These are phyloP conservation scores for Helicoverpa zea DNA, from an alignment of 1,140 invertebrate species.

Conservation along the genomic window DNA sequence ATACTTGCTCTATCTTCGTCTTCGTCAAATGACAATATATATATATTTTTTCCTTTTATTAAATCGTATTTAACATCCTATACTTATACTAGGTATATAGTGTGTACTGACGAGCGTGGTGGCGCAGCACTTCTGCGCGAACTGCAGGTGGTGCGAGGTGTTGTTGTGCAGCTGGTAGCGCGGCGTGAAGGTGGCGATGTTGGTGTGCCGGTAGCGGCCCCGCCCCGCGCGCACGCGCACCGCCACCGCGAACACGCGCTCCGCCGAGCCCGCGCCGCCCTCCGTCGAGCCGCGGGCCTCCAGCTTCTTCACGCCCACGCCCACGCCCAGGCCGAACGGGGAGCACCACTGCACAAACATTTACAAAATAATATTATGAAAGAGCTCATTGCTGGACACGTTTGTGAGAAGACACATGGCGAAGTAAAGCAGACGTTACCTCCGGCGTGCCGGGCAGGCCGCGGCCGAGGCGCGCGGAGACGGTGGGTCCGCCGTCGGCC, in stretches of 20 bases:
- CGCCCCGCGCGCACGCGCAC: slow-evolving; percentile 95
- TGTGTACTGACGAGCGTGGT: slow-evolving; percentile 84
- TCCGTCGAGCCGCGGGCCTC: slow-evolving; percentile 87
- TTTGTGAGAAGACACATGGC: neutral
- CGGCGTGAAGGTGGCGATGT: slow-evolving; percentile 97
- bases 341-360: slow-evolving; percentile 90
- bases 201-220: slow-evolving; percentile 95
- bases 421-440: slow-evolving; percentile 42
- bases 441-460: slow-evolving; percentile 89
- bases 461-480: slow-evolving; percentile 91
- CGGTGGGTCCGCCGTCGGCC: slow-evolving; percentile 91
- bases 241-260: slow-evolving; percentile 92
- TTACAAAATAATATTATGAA: too few species aligned
- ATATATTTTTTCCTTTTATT: too few species aligned
- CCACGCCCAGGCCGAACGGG: slow-evolving; percentile 93
- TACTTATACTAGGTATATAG: neutral
- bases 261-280: slow-evolving; percentile 71
- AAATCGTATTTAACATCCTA: too few species aligned
- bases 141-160: slow-evolving; percentile 93
- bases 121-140: slow-evolving; percentile 94
- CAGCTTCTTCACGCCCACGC: slow-evolving; percentile 88
- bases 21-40: too few species aligned
- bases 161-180: slow-evolving; percentile 97
- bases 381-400: too few species aligned
- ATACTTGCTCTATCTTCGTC: too few species aligned